A percentile compares a stretch with the other conserved stretches of the same genome.
These are phyloP conservation scores for Unio delphinus DNA, from an alignment of 2,888 invertebrate genomes.

Conservation along the genomic window DNA sequence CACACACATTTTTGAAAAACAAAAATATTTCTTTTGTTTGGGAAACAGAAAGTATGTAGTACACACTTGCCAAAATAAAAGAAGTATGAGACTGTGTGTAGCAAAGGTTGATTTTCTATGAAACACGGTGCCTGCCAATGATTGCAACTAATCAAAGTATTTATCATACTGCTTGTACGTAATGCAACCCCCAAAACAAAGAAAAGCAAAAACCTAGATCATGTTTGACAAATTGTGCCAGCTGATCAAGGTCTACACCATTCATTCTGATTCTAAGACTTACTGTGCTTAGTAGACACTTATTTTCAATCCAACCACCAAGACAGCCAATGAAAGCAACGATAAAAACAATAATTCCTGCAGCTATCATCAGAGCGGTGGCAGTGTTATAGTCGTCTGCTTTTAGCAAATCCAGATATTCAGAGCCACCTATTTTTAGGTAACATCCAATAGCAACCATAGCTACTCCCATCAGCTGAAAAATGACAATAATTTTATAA, in stretches of 20 bases:
- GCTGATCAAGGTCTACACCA: not conserved
- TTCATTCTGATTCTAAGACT: constrained; percentile 14
- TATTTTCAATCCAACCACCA: constrained; percentile 85
- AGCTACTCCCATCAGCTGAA: constrained; percentile 82
- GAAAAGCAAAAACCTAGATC: too few species aligned
- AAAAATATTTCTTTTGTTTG: too few species aligned
- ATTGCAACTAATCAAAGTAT: too few species aligned
- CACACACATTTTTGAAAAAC: too few species aligned
- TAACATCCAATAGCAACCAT: constrained; percentile 84
- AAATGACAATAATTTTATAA: constrained; percentile 18
- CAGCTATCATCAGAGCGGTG: constrained; percentile 81
- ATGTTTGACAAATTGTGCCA: not conserved
- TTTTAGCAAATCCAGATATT: constrained; percentile 81
- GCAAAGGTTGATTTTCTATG: too few species aligned
- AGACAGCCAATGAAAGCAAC: constrained; percentile 87
- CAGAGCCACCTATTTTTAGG: constrained; percentile 80
- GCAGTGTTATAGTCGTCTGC: constrained; percentile 81
- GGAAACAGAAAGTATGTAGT: too few species aligned
- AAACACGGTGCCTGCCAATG: too few species aligned
- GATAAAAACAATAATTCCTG: constrained; percentile 82
- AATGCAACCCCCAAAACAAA: too few species aligned
- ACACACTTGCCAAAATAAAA: too few species aligned
- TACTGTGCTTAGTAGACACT: constrained; percentile 84
- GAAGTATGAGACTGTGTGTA: too few species aligned
- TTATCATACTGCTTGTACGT: too few species aligned